Evolutionary conservation across 2,113 vertebrate species (phyloP).

Genomic region (Poeciliopsis retropinna): DNA sequence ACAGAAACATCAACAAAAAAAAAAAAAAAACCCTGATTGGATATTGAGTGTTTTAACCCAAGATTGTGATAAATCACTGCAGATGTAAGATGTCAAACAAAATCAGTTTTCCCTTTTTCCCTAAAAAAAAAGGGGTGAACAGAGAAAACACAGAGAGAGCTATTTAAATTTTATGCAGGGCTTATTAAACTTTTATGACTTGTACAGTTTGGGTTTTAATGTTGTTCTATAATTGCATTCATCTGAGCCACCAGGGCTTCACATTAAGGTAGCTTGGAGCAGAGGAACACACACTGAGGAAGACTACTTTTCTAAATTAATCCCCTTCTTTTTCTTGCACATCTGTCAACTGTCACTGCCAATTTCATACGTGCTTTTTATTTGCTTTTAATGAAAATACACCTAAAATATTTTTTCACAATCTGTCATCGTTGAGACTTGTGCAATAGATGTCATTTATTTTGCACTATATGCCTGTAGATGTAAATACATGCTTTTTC

Average conservation of each 20-base stretch:
- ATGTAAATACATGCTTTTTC: neutral
- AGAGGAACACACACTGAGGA: conserved; percentile 2
- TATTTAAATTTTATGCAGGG: conserved; percentile 4
- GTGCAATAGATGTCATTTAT: neutral
- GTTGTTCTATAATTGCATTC: conserved; percentile 8
- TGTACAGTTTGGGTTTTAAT: conserved; percentile 17
- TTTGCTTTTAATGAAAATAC: neutral
- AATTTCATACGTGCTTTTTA: neutral
- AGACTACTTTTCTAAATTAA: conserved; percentile 14
- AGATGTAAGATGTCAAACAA: conserved; percentile 9
- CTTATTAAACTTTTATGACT: conserved; percentile 19
- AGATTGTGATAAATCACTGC: neutral
- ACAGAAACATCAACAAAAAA: neutral
- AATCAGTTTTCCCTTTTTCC: neutral
- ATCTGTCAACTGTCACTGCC: conserved; percentile 1
- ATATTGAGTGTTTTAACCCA: neutral
- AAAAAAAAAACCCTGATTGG: neutral
- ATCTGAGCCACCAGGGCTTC: conserved; percentile 21
- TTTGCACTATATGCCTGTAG: neutral
- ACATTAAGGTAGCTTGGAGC: conserved; percentile 16
- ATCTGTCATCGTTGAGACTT: neutral
- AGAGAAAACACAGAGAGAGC: conserved; percentile 1
- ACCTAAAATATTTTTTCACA: neutral
- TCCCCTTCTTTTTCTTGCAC: neutral
- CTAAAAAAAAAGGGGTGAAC: too few species aligned